These are phyloP conservation scores for Amblyjoppa fuscipennis DNA, from an alignment of 2,888 invertebrate genomes.

Conservation along the genomic window DNA sequence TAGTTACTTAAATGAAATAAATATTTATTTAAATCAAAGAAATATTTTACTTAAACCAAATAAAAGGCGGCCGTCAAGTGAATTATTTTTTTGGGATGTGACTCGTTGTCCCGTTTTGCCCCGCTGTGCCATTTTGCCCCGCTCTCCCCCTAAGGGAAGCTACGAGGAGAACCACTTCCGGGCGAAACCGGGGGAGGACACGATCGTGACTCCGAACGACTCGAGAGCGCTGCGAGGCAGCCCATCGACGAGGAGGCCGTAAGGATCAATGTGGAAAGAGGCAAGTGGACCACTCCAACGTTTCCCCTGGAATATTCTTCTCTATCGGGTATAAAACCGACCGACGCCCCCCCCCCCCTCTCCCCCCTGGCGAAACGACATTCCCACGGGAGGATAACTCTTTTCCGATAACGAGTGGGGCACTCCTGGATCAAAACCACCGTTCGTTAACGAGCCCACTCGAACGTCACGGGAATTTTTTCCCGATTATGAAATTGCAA, in stretches of 20 bases:
- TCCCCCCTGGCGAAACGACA: constrained; percentile 12
- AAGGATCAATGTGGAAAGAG: constrained; percentile 45
- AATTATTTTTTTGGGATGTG: too few species aligned
- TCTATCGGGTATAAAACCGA: background rate
- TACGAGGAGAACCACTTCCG: constrained; percentile 54
- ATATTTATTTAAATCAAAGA: too few species aligned
- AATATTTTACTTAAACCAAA: too few species aligned
- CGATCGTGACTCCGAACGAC: constrained; percentile 60
- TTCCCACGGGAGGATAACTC: constrained; percentile 42
- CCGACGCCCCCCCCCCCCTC: too few species aligned
- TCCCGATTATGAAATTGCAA: constrained; percentile 34
- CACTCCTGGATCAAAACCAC: constrained; percentile 54
- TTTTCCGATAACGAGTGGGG: constrained; percentile 56
- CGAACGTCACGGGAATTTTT: constrained; percentile 37
- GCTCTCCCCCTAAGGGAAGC: constrained; percentile 2
- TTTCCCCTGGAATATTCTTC: constrained; percentile 40
- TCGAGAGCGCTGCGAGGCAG: constrained; percentile 35
- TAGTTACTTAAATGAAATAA: too few species aligned
- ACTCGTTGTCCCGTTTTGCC: too few species aligned
- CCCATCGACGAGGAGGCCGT: constrained; percentile 14
- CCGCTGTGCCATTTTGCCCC: too few species aligned
- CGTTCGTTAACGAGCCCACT: constrained; percentile 47
- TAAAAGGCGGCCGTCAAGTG: too few species aligned
- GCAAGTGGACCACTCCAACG: constrained; percentile 31
- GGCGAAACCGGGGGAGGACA: constrained; percentile 36